Base-by-base conservation (phyloP, 2,113 vertebrate genomes). In the Martes martes region DNA sequence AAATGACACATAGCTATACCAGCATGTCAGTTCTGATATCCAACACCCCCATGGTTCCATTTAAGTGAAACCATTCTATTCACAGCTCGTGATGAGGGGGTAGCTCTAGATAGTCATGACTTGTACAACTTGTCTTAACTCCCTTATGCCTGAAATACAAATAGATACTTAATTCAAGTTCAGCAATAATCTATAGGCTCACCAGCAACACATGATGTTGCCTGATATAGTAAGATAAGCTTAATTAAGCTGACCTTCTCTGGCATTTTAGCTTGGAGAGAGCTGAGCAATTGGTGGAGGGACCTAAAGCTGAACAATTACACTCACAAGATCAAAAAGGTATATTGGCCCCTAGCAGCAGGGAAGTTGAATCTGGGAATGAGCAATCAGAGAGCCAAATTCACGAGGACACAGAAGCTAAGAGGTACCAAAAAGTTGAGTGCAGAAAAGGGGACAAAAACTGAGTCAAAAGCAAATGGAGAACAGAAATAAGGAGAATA, bases 241-340 rank as follows among this genome's bases (percentile, higher is more conserved):
- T 85, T 85, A 81, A 86, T 86, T 78, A 89, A 65, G 47, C 31
- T 83, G 16, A 69, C 96, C 87, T 94, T 92, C 57, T 80, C 45
- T 69, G 14, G n/a, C 71, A 90, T 69, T 8, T 79, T 18, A 61
- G 14, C 79, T 85, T 95, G 73, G 63, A 93, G 16, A 79, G 33
- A 94, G 83, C 28, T 28, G 7, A 61, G 21, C 18, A 65, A 79
- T 80, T 90, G 87, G 26, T 80, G 19, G 7, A 83, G 13, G 10
- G 7, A 61, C 11, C 6, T 47, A 83, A 39, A 42, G n/a, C 63
- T 84, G 57, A 93, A 47, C 36, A 81, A 69, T 39, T 95, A 9
- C 0, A 11, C 36, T 80, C 11, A 69, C 6, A 84, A 59, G n/a
- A 86, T 73, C n/a, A 36, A 74, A 28, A 89, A 61, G 11, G 4